Base-by-base conservation (phyloP, 2,797 vertebrate genomes). In the Luscinia luscinia region DNA sequence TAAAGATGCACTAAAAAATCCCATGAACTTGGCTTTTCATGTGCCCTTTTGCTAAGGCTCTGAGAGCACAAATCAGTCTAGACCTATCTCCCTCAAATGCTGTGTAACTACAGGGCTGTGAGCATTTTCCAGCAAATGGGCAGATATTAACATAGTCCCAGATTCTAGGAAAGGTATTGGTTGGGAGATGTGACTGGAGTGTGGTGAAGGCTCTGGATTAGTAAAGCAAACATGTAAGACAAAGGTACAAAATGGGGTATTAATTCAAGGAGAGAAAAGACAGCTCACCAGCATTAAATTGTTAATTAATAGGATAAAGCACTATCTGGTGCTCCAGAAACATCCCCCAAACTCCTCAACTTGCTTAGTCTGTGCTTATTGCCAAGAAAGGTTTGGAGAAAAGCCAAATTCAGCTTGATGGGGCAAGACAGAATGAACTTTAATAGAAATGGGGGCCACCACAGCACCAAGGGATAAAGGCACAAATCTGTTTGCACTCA, bases 261-360 rank as follows among this genome's bases (percentile, higher is more conserved):
- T 64, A 87, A 64, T 95, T 90, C 61, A 61, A 87, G 54, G 57
- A 93, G 45, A 90, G 57, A 87, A 93, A 94, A 91, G 30, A 77
- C 20, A 34, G 64, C 57, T 93, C 61, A 62, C 21, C 40, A 81
- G 69, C 62, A 91, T 72, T 91, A 94, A 83, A 93, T n/a, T 30
- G 72, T 58, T 63, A 83, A 90, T 77, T 75, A 94, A 87, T 7
- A 87, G 59, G 66, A 92, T 78, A 75, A 95, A 83, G 58, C 43
- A 91, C 83, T 91, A 93, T 89, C 81, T 84, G 55, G 68, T 66
- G 40, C 54, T 87, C 73, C 87, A 92, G 82, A 91, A 95, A 85
- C 26, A 78, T 51, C 38, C 48, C 68, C 43, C 66, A 49, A 77
- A 93, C n/a, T 85, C 78, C 46, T 55, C 59, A 62, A 21, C 62